Evolutionary conservation across 2,888 invertebrate species (phyloP).

Genomic region (Dioctria rufipes): DNA sequence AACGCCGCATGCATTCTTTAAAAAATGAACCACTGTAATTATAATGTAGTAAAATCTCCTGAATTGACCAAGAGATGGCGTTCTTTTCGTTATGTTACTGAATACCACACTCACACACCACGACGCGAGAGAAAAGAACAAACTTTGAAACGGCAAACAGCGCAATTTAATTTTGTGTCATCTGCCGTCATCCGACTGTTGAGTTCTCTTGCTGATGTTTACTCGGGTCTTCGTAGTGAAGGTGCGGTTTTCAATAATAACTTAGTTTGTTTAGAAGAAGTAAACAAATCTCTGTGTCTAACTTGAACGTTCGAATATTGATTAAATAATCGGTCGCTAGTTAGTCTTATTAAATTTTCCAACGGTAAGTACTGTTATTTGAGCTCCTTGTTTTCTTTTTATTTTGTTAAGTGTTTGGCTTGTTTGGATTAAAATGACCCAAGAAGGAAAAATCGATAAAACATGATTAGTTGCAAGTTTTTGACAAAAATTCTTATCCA

Average conservation of each 20-base stretch:
- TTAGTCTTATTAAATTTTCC: neutral
- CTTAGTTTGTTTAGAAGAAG: conserved; percentile 5
- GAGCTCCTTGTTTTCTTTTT: neutral
- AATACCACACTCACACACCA: no score
- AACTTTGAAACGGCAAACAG: no score
- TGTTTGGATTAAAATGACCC: neutral
- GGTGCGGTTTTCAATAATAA: conserved; percentile 25
- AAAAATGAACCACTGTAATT: no score
- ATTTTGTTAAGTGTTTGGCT: neutral
- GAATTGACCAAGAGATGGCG: no score
- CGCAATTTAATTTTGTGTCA: neutral
- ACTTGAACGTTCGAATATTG: neutral
- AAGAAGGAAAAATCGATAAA: conserved; percentile 11
- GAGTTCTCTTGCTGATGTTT: conserved; percentile 15
- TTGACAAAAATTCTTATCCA: neutral
- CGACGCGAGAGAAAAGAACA: no score
- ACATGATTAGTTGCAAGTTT: neutral
- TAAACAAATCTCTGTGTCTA: neutral
- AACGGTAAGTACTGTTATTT: conserved; percentile 2
- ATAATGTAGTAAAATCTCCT: no score
- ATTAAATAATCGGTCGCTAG: neutral
- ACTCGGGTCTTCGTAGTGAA: conserved; percentile 1
- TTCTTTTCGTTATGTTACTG: no score
- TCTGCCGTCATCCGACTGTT: conserved; percentile 14
- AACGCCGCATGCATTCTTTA: no score